Evolutionary conservation across 2,113 vertebrate species (phyloP).

Genomic region (Bothrops jararaca): DNA sequence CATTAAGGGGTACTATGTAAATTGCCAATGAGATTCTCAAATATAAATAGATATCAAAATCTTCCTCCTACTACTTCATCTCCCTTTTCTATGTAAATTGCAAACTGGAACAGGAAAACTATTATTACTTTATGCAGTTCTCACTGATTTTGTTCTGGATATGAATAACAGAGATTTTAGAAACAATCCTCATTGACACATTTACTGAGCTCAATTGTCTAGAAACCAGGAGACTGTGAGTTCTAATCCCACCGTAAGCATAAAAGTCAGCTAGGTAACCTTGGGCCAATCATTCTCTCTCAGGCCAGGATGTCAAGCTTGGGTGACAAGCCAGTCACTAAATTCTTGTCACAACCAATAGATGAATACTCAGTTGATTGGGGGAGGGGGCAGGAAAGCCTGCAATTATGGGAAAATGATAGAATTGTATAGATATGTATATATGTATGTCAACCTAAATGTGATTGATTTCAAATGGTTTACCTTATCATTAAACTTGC

Average conservation of each 20-base stretch:
- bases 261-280: too few relatives aligned
- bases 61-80: constrained; percentile 13
- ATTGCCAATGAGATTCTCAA: not conserved
- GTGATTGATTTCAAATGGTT: not conserved
- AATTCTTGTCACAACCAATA: too few relatives aligned
- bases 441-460: too few relatives aligned
- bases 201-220: not conserved
- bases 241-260: too few relatives aligned
- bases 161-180: constrained; percentile 21
- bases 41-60: not conserved
- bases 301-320: too few relatives aligned
- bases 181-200: not conserved
- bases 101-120: constrained; percentile 49
- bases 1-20: constrained; percentile 35
- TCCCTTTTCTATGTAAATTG: constrained; percentile 62
- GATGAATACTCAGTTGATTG: too few relatives aligned
- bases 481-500: not conserved
- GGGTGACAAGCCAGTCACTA: too few relatives aligned
- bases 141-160: constrained; percentile 34
- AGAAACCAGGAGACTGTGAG: too few relatives aligned
- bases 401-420: too few relatives aligned
- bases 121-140: constrained; percentile 37
- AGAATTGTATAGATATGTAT: too few relatives aligned
- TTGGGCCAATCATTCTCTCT: too few relatives aligned
- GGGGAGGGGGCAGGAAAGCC: too few relatives aligned